Percentiles rank a stretch among this genome's conserved stretches.
These are phyloP conservation scores for Atopsyche davidsoni DNA, from an alignment of 1,140 invertebrate genomes.

Conservation along the genomic window DNA sequence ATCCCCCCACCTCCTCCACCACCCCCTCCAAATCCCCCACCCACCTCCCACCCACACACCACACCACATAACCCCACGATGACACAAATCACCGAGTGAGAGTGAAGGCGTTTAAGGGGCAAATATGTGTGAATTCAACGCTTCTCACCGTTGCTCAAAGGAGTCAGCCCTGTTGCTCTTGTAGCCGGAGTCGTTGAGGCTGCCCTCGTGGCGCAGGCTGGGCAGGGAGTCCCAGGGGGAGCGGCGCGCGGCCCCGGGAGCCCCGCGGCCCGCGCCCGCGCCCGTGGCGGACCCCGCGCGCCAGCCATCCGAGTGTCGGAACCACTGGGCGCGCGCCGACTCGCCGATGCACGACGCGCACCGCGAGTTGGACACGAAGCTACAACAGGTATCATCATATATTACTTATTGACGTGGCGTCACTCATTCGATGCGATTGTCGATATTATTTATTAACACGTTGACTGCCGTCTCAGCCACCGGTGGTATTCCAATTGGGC, in stretches of 20 bases:
- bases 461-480: no score
- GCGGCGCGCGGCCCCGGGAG: slow-evolving; percentile 54
- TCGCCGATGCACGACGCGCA: slow-evolving; percentile 80
- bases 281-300: slow-evolving; percentile 63
- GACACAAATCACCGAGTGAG: no score
- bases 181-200: slow-evolving; percentile 77
- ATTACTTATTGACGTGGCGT: no score
- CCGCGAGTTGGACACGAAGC: slow-evolving; percentile 54
- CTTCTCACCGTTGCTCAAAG: slow-evolving; percentile 68
- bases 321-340: slow-evolving; percentile 78
- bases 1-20: no score
- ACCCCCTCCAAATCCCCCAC: no score
- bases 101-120: no score
- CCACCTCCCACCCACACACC: no score
- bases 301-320: slow-evolving; percentile 81
- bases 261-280: neutral
- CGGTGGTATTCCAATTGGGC: no score
- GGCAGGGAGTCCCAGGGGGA: slow-evolving; percentile 81
- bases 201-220: slow-evolving; percentile 72
- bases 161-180: slow-evolving; percentile 79
- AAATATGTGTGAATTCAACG: no score
- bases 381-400: slow-evolving; percentile 29
- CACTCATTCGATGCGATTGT: no score
- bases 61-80: no score
- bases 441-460: no score